phyloP scores from a whole-genome alignment of 2,888 invertebrate species.

The Meta bourneti region DNA sequence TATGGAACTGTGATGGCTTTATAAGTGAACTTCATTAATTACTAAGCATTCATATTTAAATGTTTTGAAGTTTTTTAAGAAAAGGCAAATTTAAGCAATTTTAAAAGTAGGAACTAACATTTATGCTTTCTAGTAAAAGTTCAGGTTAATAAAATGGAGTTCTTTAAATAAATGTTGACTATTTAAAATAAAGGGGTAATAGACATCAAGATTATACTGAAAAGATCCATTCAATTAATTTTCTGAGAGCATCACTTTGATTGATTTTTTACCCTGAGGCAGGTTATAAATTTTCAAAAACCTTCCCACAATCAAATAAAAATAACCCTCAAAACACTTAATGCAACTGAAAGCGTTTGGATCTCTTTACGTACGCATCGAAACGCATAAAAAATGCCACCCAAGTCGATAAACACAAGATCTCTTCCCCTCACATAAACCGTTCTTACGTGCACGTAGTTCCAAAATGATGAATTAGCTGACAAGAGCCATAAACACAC shows the following conservation, averaged over 20 bases:
- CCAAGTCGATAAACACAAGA: conserved; percentile 46
- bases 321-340: background rate
- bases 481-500: conserved; percentile 66
- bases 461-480: conserved; percentile 72
- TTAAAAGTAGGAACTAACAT: too few relatives aligned
- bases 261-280: background rate
- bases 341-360: background rate
- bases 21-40: too few relatives aligned
- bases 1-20: too few relatives aligned
- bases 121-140: too few relatives aligned
- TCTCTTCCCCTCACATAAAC: conserved; percentile 14
- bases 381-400: conserved; percentile 26
- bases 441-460: conserved; percentile 43
- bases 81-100: too few relatives aligned
- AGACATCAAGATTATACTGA: too few relatives aligned
- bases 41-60: too few relatives aligned
- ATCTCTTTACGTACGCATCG: too few relatives aligned
- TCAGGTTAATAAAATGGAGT: too few relatives aligned
- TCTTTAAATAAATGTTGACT: too few relatives aligned
- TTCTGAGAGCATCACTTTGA: background rate
- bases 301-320: background rate
- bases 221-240: background rate
- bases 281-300: background rate
- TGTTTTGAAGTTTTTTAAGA: too few relatives aligned
- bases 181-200: too few relatives aligned